Evolutionary conservation across 2,797 vertebrate genomes (phyloP), one percentile per base, ranked within the genome.

Genomic region (Discoglossus pictus): DNA sequence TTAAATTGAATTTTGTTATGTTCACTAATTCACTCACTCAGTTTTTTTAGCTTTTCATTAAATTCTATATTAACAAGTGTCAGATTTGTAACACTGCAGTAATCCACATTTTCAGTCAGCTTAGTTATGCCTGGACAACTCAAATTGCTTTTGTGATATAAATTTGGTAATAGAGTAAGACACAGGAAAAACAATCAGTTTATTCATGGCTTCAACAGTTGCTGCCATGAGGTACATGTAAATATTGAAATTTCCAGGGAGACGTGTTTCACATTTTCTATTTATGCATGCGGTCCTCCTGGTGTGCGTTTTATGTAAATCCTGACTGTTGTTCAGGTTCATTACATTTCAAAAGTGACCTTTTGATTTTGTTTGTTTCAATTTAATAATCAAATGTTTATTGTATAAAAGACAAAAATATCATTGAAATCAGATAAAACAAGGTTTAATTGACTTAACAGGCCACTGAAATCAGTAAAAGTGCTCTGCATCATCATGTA

Each of bases 271-370:
- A 6, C 18, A 4, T 6, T 35, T 54, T 17, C 20, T 61, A 43
- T 61, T 61, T 69, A 54, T 61, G 39, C 3, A 69, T 69, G 31
- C 18, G 11, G 36, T 61, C 39, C 60, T 6, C 25, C 31, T 27
- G 39, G 51, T 23, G 23, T 1, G 10, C 20, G 9, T 20, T 12
- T 23, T 35, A 10, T 23, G 39, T 23, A 53, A 53, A 38, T 61
- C 48, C 27, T 39, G 20, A 24, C 17, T 42, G 54, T 59, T 67
- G 15, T 40, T 35, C 36, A 16, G 5, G 18, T 54, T 61, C 66
- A 69, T 69, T 61, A 53, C 12, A 54, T 61, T 61, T 44, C 58
- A 61, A 23, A 54, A 36, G 20, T 69, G 66, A 69, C 66, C 66
- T 69, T 68, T 55, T 16, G 51, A 38, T 53, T 36, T 39, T 67